phyloP scores from a whole-genome alignment of 2,888 invertebrate genomes.

The Lepidochitona cinerea region DNA sequence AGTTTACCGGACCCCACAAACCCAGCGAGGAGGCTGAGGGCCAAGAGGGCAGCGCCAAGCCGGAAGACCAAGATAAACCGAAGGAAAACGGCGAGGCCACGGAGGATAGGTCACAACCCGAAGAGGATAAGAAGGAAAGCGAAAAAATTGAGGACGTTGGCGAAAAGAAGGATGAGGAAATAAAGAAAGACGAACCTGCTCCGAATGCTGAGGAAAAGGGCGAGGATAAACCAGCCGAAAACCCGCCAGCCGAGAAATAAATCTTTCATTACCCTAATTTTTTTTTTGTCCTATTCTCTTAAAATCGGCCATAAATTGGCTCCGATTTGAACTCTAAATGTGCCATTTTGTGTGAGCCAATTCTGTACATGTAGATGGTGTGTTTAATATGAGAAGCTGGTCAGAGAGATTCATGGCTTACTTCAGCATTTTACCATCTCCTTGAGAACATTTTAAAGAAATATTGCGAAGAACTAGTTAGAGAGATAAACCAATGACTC shows the following conservation, averaged over 20 bases:
- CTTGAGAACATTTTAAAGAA: too few relatives aligned
- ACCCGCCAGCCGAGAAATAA: background rate
- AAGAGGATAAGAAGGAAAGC: conserved; percentile 10
- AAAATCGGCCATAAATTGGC: too few relatives aligned
- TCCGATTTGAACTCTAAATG: too few relatives aligned
- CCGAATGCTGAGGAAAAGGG: background rate
- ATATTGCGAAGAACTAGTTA: too few relatives aligned
- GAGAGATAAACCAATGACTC: too few relatives aligned
- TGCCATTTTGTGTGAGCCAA: too few relatives aligned
- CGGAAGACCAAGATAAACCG: conserved; percentile 10
- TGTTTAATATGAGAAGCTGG: too few relatives aligned
- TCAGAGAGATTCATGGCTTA: too few relatives aligned
- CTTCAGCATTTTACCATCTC: too few relatives aligned
- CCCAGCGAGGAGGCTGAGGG: conserved; percentile 14
- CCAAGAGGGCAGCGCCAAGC: conserved; percentile 21
- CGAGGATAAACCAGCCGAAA: background rate
- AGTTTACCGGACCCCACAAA: conserved; percentile 42
- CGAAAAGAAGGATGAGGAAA: conserved; percentile 8
- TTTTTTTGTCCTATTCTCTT: background rate
- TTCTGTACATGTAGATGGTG: too few relatives aligned
- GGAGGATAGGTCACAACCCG: conserved; percentile 5
- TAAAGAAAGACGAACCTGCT: conserved; percentile 5
- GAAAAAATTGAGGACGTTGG: conserved; percentile 6
- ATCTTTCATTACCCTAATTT: background rate
- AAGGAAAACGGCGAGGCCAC: conserved; percentile 15